Evolutionary conservation across 2,113 vertebrate species (phyloP), one percentile per base, ranked within the genome.

Genomic region (Pampusana beccarii): DNA sequence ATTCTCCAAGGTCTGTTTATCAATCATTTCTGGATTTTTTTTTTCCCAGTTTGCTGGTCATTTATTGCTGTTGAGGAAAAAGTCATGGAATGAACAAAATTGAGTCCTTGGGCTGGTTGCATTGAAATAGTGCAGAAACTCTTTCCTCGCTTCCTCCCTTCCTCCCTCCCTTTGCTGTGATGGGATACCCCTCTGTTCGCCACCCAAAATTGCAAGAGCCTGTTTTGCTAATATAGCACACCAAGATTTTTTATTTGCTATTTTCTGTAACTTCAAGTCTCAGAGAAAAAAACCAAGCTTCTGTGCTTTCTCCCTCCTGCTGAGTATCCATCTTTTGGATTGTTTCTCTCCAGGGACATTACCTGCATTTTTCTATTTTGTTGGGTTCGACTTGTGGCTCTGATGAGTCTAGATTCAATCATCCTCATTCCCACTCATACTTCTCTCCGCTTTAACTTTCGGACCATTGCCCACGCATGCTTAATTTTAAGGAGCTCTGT

Each of bases 281-380:
- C 58, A 38, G 57, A 73, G 65, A 93, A 69, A 36, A 42, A 82
- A 94, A 64, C 20, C n/a, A n/a, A 80, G 36, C 54, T 92, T 65
- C 36, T 33, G 3, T 66, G 54, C 24, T 89, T 89, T 86, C 26
- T 83, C 75, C 60, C 54, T 81, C 72, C 62, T 80, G 25, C 56
- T 95, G 73, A 73, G 61, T 84, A 89, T 85, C 86, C 54, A 81
- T 93, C 83, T 91, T 92, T 62, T 80, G 53, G 77, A 82, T 79
- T 84, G 72, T 80, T 82, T 44, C 29, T 82, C 62, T 94, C n/a
- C 29, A 82, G 73, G 79, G 57, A 53, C 65, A 65, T 78, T 86
- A 93, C 71, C 58, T 85, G 65, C 20, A 61, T 92, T 93, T 82
- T 85, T 56, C 82, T 44, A 9, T 92, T 66, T 72, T 85, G 53